These are phyloP conservation scores for Zelostemma sp. DNA, from an alignment of 1,140 invertebrate genomes.

Conservation along the genomic window DNA sequence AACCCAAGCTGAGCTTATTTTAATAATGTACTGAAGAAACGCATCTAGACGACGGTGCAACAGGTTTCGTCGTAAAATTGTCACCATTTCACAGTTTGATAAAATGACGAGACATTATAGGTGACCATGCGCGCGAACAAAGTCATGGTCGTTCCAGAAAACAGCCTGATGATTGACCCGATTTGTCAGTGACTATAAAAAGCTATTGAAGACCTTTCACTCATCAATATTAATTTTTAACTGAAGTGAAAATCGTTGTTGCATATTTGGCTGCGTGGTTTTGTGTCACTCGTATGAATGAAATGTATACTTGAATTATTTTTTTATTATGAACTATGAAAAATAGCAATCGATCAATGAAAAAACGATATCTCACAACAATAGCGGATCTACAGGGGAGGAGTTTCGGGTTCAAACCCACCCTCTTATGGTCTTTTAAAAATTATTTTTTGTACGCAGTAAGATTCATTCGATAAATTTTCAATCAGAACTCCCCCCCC, in stretches of 20 bases:
- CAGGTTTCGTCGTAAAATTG: slow-evolving; percentile 43
- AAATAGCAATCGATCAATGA: too few relatives aligned
- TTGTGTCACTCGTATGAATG: too few relatives aligned
- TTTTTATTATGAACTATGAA: too few relatives aligned
- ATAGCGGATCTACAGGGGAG: too few relatives aligned
- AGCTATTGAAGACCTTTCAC: slow-evolving; percentile 33
- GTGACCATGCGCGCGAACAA: slow-evolving; percentile 32
- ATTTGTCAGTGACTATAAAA: slow-evolving; percentile 31
- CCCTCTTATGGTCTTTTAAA: too few relatives aligned
- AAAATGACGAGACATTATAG: slow-evolving; percentile 41
- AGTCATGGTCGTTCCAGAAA: slow-evolving; percentile 26
- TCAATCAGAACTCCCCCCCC: too few relatives aligned
- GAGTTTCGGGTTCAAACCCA: too few relatives aligned
- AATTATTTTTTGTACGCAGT: too few relatives aligned
- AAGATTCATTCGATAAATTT: too few relatives aligned
- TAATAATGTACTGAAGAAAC: slow-evolving; percentile 37
- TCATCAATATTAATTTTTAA: slow-evolving; percentile 37
- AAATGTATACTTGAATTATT: too few relatives aligned
- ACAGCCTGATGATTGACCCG: slow-evolving; percentile 39
- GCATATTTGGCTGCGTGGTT: too few relatives aligned
- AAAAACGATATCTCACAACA: too few relatives aligned
- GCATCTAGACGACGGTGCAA: slow-evolving; percentile 31
- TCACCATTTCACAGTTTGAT: slow-evolving; percentile 42
- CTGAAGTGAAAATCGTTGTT: slow-evolving; percentile 37
- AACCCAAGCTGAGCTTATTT: slow-evolving; percentile 21